These are phyloP conservation scores for Xanthorhoe spadicearia DNA, from an alignment of 2,888 invertebrate genomes.

Conservation along the genomic window DNA sequence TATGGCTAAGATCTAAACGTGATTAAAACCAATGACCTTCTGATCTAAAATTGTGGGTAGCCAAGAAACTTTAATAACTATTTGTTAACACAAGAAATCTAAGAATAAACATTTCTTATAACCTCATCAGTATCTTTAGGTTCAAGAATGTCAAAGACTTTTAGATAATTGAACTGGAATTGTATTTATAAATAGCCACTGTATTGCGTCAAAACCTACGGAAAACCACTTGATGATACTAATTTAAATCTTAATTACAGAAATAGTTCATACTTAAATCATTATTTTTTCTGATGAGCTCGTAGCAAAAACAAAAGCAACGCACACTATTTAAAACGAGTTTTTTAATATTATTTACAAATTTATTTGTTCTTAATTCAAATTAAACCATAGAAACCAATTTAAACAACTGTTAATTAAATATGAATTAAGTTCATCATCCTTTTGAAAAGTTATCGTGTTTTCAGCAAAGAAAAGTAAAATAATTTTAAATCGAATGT, in stretches of 20 bases:
- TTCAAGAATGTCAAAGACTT: slow-evolving; percentile 51
- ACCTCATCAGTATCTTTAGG: slow-evolving; percentile 33
- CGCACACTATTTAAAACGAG: not conserved
- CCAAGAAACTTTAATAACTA: not conserved
- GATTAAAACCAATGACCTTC: not conserved
- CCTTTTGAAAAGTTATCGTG: too few species aligned
- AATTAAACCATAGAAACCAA: not conserved
- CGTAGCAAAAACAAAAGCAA: slow-evolving; percentile 3
- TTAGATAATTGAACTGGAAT: slow-evolving; percentile 50
- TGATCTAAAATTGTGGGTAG: not conserved
- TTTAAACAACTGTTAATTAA: too few species aligned
- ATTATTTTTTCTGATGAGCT: slow-evolving; percentile 10
- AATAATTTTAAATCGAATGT: too few species aligned
- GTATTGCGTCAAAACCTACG: slow-evolving; percentile 53
- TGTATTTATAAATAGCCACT: slow-evolving; percentile 40
- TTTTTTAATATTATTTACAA: not conserved
- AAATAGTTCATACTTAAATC: slow-evolving; percentile 18
- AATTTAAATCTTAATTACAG: slow-evolving; percentile 24
- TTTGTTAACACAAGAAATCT: slow-evolving; percentile 3
- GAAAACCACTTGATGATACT: slow-evolving; percentile 33
- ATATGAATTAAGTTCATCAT: too few species aligned
- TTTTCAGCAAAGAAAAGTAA: too few species aligned
- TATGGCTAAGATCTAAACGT: not conserved
- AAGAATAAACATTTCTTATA: slow-evolving; percentile 25
- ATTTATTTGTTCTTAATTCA: not conserved